These are phyloP conservation scores for Caenorhabditis virilis DNA, from an alignment of 2,888 invertebrate genomes.

Conservation along the genomic window DNA sequence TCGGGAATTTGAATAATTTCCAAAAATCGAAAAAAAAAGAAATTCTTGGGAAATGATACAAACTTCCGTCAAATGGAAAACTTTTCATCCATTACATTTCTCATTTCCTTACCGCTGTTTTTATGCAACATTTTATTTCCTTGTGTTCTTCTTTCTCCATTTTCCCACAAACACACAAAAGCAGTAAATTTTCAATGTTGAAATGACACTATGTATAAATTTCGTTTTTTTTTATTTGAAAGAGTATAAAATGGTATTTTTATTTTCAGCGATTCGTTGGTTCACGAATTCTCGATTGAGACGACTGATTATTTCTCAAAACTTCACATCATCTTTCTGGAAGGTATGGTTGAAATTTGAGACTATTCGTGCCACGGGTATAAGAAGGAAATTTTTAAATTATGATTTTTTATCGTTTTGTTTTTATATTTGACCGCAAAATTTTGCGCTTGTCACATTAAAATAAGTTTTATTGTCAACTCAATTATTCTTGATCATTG, in stretches of 20 bases:
- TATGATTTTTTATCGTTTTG: no score
- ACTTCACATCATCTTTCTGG: conserved; percentile 31
- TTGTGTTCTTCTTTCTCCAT: not conserved
- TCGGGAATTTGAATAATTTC: not conserved
- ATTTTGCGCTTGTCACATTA: no score
- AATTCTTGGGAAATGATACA: conserved; percentile 16
- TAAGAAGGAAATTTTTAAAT: no score
- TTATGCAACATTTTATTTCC: not conserved
- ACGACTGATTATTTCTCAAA: conserved; percentile 27
- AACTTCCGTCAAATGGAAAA: not conserved
- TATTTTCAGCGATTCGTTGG: conserved; percentile 25
- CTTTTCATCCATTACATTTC: not conserved
- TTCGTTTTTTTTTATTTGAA: not conserved
- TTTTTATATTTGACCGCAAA: no score
- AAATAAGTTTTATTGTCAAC: no score
- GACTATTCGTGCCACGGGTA: no score
- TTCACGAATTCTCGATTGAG: conserved; percentile 37
- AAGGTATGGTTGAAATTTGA: conserved; percentile 39
- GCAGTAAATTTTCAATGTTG: conserved; percentile 18
- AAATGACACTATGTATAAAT: conserved; percentile 6
- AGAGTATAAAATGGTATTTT: no score
- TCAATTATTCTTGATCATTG: no score
- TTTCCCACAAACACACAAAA: conserved; percentile 18
- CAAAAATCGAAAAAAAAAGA: not conserved
- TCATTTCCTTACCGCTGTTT: not conserved